Evolutionary conservation across 2,797 vertebrate species (phyloP).

Genomic region (Cirrhinus molitorella): DNA sequence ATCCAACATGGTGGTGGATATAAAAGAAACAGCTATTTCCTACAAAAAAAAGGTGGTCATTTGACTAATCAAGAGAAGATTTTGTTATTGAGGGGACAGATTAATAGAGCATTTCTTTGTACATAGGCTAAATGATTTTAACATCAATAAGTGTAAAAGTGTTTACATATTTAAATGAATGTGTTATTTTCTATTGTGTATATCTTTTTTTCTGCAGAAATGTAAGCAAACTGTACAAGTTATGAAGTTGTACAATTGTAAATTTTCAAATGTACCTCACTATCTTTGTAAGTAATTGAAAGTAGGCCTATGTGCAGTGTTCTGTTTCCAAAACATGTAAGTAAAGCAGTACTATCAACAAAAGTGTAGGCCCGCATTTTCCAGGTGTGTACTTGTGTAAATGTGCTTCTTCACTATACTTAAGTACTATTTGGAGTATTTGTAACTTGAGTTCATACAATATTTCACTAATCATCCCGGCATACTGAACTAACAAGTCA

Average conservation of each 20-base stretch:
- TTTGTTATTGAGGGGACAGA: not conserved
- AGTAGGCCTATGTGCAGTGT: not conserved
- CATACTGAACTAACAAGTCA: not conserved
- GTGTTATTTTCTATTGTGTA: conserved; percentile 19
- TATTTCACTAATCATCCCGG: not conserved
- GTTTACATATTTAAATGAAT: not conserved
- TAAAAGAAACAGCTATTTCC: conserved; percentile 1
- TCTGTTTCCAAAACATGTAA: not conserved
- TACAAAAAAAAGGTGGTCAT: not conserved
- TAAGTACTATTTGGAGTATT: not conserved
- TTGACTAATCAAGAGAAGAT: not conserved
- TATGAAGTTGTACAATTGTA: conserved; percentile 4
- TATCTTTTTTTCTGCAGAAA: not conserved
- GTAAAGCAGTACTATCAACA: not conserved
- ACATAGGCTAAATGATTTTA: not conserved
- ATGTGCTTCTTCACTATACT: not conserved
- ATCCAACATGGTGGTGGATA: not conserved
- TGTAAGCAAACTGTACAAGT: not conserved
- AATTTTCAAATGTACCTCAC: not conserved
- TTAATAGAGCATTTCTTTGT: not conserved
- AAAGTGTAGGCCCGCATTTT: not conserved
- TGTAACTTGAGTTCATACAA: not conserved
- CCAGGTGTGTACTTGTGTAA: not conserved
- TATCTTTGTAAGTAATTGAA: not conserved
- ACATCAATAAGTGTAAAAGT: not conserved